A percentile compares a stretch with the other conserved stretches of the same genome.
Conservation (phyloP, 2,888 invertebrate genomes). For the Chrysolina oricalcia region DNA sequence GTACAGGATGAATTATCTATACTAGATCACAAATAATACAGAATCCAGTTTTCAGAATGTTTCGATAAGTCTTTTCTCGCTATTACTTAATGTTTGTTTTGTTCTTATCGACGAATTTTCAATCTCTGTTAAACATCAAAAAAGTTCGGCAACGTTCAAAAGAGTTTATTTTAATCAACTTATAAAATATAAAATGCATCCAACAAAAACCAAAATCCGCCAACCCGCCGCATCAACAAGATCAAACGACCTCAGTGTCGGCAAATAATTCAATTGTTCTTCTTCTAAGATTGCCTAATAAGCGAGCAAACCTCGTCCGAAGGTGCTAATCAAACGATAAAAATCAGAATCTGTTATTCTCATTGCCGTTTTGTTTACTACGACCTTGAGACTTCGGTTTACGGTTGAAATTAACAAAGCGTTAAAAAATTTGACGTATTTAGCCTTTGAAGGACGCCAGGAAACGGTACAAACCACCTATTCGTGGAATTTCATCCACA, state of each 20-base stretch:
- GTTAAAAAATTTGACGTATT: constrained; percentile 1
- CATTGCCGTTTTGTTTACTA: not conserved
- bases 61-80: too few species aligned
- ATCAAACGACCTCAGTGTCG: not conserved
- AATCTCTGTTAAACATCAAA: too few species aligned
- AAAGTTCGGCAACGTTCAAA: too few species aligned
- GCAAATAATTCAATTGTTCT: constrained; percentile 7
- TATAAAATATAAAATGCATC: too few species aligned
- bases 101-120: too few species aligned
- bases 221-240: not conserved
- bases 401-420: not conserved
- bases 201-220: too few species aligned
- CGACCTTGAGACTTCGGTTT: constrained; percentile 15
- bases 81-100: too few species aligned
- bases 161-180: too few species aligned
- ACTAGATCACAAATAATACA: too few species aligned
- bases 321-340: constrained; percentile 2
- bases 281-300: not conserved
- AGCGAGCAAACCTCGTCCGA: not conserved
- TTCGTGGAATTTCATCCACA: not conserved
- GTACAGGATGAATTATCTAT: too few species aligned
- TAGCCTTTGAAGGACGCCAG: constrained; percentile 10
- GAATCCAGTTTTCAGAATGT: too few species aligned
- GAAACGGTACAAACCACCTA: not conserved
- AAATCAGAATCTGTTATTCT: not conserved